These are phyloP conservation scores for Rotaria magnacalcarata DNA, from an alignment of 2,888 invertebrate species.

Conservation along the genomic window DNA sequence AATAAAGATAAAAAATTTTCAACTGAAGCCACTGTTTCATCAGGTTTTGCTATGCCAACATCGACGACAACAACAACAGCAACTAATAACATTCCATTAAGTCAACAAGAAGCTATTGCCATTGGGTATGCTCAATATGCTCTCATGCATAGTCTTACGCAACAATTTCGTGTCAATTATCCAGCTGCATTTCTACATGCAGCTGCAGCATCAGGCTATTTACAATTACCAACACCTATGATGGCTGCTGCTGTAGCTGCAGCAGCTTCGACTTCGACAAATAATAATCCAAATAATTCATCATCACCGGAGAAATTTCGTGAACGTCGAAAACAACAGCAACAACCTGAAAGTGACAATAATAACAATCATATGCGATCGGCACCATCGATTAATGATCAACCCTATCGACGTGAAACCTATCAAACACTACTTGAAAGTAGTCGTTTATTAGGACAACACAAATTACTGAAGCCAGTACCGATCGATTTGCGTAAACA, in stretches of 20 bases:
- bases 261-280: background rate
- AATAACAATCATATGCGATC: slow-evolving; percentile 28
- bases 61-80: background rate
- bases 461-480: background rate
- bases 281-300: background rate
- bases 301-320: background rate
- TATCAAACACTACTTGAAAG: slow-evolving; percentile 32
- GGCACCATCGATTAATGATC: background rate
- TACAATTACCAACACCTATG: background rate
- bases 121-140: slow-evolving; percentile 30
- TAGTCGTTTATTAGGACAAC: slow-evolving; percentile 20
- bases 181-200: slow-evolving; percentile 8
- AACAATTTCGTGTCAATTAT: slow-evolving; percentile 33
- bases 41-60: background rate
- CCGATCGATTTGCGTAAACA: slow-evolving; percentile 17
- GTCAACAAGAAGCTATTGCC: slow-evolving; percentile 11
- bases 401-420: slow-evolving; percentile 34
- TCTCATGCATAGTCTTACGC: background rate
- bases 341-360: background rate
- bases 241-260: slow-evolving; percentile 11
- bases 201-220: slow-evolving; percentile 19
- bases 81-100: background rate
- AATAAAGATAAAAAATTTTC: slow-evolving; percentile 29
- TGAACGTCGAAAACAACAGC: slow-evolving; percentile 13
- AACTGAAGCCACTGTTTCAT: slow-evolving; percentile 9